Evolutionary conservation across 2,797 vertebrate genomes (phyloP).

Genomic region (Molossus alvarezi): DNA sequence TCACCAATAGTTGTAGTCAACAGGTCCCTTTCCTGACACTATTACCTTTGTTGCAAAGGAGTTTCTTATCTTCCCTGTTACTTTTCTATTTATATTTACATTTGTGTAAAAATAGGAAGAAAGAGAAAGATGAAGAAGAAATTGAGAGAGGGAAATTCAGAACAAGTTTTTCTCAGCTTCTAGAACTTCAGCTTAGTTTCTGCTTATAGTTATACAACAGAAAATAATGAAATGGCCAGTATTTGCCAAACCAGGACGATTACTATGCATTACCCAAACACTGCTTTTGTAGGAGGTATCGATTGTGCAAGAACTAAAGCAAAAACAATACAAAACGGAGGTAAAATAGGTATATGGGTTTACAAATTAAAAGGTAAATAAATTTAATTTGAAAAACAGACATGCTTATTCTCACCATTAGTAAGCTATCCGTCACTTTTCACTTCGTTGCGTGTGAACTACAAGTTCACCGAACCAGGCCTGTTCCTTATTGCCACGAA

Average conservation of each 20-base stretch:
- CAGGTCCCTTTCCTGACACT: background rate
- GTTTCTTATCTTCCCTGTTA: background rate
- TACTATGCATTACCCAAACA: background rate
- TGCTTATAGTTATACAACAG: background rate
- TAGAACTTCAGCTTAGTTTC: background rate
- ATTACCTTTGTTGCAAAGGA: background rate
- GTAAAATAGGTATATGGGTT: background rate
- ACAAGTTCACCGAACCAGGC: background rate
- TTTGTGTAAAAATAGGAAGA: background rate
- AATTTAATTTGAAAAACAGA: background rate
- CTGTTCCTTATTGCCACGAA: background rate
- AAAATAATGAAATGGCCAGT: background rate
- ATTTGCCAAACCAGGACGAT: conserved; percentile 4
- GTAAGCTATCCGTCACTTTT: background rate
- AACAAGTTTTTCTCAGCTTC: background rate
- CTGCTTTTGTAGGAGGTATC: background rate
- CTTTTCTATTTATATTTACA: conserved; percentile 2
- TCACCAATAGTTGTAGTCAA: background rate
- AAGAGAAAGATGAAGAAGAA: background rate
- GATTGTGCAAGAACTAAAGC: background rate
- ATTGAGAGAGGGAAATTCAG: background rate
- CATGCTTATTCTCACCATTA: background rate
- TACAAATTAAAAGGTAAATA: background rate
- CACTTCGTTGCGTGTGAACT: background rate
- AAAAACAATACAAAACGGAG: background rate